phyloP scores from a whole-genome alignment of 2,888 invertebrate genomes.

The Drosophila nigritarsus region DNA sequence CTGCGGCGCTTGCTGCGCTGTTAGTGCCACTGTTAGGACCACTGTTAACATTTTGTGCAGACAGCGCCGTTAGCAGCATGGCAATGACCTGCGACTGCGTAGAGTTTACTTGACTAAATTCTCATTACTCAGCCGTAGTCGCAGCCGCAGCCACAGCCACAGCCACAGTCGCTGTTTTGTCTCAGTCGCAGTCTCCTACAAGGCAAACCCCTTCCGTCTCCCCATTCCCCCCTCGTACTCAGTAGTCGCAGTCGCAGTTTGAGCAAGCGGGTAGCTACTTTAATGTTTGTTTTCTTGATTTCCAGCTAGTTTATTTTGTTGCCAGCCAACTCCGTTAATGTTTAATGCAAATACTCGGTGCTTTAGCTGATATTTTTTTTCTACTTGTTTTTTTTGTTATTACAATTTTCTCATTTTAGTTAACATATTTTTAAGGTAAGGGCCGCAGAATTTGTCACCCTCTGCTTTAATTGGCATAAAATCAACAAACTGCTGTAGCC shows the following conservation, averaged over 20 bases:
- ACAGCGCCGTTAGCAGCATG: constrained; percentile 68
- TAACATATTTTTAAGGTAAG: constrained; percentile 43
- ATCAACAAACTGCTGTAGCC: constrained; percentile 48
- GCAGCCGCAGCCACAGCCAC: constrained; percentile 14
- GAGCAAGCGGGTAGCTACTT: constrained; percentile 54
- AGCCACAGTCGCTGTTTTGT: constrained; percentile 22
- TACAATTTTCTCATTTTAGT: constrained; percentile 27
- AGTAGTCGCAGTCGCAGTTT: constrained; percentile 10
- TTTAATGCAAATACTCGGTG: constrained; percentile 71
- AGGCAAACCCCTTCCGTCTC: not conserved
- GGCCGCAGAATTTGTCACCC: constrained; percentile 57
- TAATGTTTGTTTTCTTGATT: constrained; percentile 76
- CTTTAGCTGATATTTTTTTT: constrained; percentile 15
- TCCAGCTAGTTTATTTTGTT: constrained; percentile 57
- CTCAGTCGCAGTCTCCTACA: constrained; percentile 3
- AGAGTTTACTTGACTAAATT: constrained; percentile 73
- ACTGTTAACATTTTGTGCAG: constrained; percentile 38
- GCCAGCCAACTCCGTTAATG: constrained; percentile 65
- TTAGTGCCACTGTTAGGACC: constrained; percentile 44
- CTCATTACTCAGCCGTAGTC: constrained; percentile 64
- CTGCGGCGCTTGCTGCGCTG: constrained; percentile 37
- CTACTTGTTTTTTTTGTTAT: not conserved
- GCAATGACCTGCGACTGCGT: constrained; percentile 76
- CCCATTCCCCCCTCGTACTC: not conserved
- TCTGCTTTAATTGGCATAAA: constrained; percentile 55